Evolutionary conservation across 2,797 vertebrate species (phyloP).

Genomic region (Neopelma chrysocephalum): DNA sequence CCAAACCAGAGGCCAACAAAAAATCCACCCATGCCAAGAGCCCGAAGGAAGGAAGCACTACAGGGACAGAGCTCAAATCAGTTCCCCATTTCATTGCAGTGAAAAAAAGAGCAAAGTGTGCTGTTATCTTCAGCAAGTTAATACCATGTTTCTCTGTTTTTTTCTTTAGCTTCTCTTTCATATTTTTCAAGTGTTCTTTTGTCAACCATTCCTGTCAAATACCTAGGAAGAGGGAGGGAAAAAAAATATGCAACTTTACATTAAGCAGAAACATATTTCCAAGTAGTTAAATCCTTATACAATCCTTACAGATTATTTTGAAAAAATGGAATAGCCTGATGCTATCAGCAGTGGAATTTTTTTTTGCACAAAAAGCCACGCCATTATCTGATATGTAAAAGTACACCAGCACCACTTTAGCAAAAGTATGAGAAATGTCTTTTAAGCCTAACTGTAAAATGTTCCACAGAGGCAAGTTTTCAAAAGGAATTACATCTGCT

Average conservation of each 20-base stretch:
- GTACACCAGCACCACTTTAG: neutral
- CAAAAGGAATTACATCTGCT: neutral
- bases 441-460: neutral
- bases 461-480: neutral
- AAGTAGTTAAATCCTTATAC: neutral
- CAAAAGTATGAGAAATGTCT: neutral
- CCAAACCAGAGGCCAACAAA: neutral
- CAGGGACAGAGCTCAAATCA: neutral
- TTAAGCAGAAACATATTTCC: neutral
- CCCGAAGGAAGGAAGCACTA: neutral
- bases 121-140: neutral
- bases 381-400: neutral
- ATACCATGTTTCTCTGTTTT: constrained; percentile 99
- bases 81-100: neutral
- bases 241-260: neutral
- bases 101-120: neutral
- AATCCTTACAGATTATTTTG: neutral
- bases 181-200: constrained; percentile 99
- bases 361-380: neutral
- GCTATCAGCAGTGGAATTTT: neutral
- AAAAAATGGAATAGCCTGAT: neutral
- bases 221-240: constrained; percentile 74
- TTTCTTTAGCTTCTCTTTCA: constrained; percentile 98
- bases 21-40: neutral
- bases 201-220: constrained; percentile 98